These are phyloP conservation scores for Beroe forskalii DNA, from an alignment of 37 sponge, comb jelly and placozoan genomes.

Conservation along the genomic window DNA sequence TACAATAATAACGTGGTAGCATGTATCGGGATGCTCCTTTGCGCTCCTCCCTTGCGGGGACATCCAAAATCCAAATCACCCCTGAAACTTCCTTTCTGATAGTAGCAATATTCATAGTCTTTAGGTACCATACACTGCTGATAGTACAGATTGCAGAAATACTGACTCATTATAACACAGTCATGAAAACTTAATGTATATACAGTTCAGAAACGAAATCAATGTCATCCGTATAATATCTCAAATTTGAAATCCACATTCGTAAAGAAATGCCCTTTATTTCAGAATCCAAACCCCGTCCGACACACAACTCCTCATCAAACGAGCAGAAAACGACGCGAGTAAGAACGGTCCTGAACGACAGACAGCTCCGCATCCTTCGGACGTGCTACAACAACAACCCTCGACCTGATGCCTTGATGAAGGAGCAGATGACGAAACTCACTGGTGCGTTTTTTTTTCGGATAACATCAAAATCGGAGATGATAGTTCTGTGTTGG, in stretches of 20 bases:
- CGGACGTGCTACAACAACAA: slow-evolving; percentile 79
- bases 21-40: too few species aligned
- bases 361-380: slow-evolving; percentile 85
- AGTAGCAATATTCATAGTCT: too few species aligned
- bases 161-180: not conserved
- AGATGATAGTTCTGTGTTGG: too few species aligned
- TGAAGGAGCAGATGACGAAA: slow-evolving; percentile 93
- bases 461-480: too few species aligned
- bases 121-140: not conserved
- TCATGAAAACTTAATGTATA: not conserved
- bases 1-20: too few species aligned
- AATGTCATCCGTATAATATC: too few species aligned
- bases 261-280: not conserved
- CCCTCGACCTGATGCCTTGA: slow-evolving; percentile 84
- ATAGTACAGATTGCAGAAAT: not conserved
- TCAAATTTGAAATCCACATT: too few species aligned
- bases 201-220: not conserved
- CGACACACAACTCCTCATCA: not conserved
- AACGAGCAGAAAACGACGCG: slow-evolving; percentile 76
- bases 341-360: slow-evolving; percentile 86
- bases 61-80: too few species aligned
- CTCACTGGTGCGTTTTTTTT: slow-evolving; percentile 69
- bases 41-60: too few species aligned
- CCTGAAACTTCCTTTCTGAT: too few species aligned
- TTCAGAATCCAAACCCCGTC: slow-evolving; percentile 1